These are phyloP conservation scores for Neostethus bicornis DNA, from an alignment of 2,797 vertebrate genomes.

Conservation along the genomic window DNA sequence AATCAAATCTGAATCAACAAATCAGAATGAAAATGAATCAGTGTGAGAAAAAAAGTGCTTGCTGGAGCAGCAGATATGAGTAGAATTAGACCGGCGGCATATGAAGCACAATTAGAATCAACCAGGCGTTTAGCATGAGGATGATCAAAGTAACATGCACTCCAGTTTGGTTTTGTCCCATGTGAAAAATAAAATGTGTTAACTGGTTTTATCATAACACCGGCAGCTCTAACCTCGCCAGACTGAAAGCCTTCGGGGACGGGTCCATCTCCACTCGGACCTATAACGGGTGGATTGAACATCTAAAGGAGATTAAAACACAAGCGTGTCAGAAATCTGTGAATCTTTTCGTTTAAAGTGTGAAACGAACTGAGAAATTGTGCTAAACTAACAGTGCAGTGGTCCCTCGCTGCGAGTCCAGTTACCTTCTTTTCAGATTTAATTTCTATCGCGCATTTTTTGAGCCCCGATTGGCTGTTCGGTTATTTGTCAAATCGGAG, in stretches of 20 bases:
- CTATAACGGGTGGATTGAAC: conserved; percentile 79
- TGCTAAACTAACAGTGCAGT: too few species aligned
- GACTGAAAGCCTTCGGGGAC: conserved; percentile 80
- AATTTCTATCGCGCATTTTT: too few species aligned
- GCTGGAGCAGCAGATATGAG: conserved; percentile 28
- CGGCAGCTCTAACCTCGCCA: conserved; percentile 89
- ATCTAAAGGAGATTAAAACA: conserved; percentile 82
- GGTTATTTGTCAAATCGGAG: too few species aligned
- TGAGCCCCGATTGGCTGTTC: too few species aligned
- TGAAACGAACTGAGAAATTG: too few species aligned
- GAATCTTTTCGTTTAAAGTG: too few species aligned
- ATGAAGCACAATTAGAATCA: conserved; percentile 36
- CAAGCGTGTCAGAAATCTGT: too few species aligned
- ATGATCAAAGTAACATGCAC: conserved; percentile 46
- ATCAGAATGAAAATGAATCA: conserved; percentile 42
- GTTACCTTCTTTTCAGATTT: too few species aligned
- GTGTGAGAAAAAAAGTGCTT: conserved; percentile 36
- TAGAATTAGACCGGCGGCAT: conserved; percentile 41
- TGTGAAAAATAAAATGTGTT: conserved; percentile 25
- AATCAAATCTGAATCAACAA: conserved; percentile 59
- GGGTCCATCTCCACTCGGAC: conserved; percentile 80
- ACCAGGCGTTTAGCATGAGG: conserved; percentile 41
- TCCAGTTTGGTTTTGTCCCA: conserved; percentile 2
- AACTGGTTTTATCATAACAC: too few species aligned
- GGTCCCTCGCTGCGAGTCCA: too few species aligned